Evolutionary conservation across 2,113 vertebrate genomes (phyloP).

Genomic region (Crotalus viridis): DNA sequence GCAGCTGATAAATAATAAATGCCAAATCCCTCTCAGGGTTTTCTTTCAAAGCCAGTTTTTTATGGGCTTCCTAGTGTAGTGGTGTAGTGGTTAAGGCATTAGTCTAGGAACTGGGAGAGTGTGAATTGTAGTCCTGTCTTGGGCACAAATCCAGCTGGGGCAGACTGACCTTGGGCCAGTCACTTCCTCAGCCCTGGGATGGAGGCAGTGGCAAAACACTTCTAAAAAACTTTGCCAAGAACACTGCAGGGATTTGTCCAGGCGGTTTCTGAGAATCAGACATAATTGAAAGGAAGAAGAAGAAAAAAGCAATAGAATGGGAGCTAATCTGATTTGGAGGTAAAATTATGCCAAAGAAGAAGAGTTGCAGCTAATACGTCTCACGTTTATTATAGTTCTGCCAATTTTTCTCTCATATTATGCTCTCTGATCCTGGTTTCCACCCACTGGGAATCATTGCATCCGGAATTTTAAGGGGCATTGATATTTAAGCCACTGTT

Average conservation of each 20-base stretch:
- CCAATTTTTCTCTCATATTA: not conserved
- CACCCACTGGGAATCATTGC: not conserved
- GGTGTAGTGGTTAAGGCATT: not conserved
- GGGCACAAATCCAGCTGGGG: not conserved
- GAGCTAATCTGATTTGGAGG: not conserved
- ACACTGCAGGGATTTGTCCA: too few species aligned
- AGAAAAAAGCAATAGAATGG: not conserved
- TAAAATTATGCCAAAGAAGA: not conserved
- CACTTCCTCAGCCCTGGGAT: not conserved
- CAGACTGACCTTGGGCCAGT: not conserved
- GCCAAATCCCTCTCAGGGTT: not conserved
- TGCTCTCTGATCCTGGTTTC: not conserved
- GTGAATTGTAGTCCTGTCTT: not conserved
- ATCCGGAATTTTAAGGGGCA: not conserved
- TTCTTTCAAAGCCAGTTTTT: not conserved
- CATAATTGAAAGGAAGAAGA: not conserved
- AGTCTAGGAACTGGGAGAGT: not conserved
- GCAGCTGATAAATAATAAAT: not conserved
- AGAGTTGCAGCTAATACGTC: not conserved
- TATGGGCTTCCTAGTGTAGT: not conserved
- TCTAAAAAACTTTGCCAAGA: too few species aligned
- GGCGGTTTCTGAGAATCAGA: not conserved
- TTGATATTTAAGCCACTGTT: not conserved
- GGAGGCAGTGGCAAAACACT: too few species aligned
- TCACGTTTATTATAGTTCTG: not conserved